These are phyloP conservation scores for Germaria angustata DNA, from an alignment of 2,888 invertebrate species.

Conservation along the genomic window DNA sequence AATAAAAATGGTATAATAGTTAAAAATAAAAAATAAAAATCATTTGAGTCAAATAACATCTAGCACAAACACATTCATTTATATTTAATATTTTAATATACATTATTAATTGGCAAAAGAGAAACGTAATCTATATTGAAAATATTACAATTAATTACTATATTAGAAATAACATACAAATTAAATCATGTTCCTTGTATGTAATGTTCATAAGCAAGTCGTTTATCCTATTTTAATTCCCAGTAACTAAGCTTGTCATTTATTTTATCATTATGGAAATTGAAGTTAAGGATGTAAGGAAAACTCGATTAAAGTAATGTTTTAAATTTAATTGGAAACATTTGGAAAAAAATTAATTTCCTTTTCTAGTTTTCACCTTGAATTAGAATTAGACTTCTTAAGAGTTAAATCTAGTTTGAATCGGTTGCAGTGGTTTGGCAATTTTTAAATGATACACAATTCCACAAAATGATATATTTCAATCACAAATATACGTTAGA, in stretches of 20 bases:
- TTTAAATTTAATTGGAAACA: not conserved
- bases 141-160: slow-evolving; percentile 7
- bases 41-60: not conserved
- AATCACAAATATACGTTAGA: too few relatives aligned
- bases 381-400: too few relatives aligned
- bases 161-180: slow-evolving; percentile 12
- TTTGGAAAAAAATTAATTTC: too few relatives aligned
- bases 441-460: too few relatives aligned
- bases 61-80: slow-evolving; percentile 9
- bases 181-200: slow-evolving; percentile 35
- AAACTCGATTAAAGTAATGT: not conserved
- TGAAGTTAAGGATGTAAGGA: not conserved
- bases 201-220: slow-evolving; percentile 35
- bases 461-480: too few relatives aligned
- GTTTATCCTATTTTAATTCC: not conserved
- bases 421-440: too few relatives aligned
- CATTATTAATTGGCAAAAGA: slow-evolving; percentile 56
- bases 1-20: not conserved
- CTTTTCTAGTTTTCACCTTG: too few relatives aligned
- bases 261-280: slow-evolving; percentile 4
- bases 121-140: slow-evolving; percentile 62
- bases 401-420: too few relatives aligned
- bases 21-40: not conserved
- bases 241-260: slow-evolving; percentile 27
- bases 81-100: not conserved